Percentiles rank a stretch among this genome's conserved stretches.
Conservation (phyloP, 2,113 vertebrate genomes). For the Ptilonorhynchus violaceus region DNA sequence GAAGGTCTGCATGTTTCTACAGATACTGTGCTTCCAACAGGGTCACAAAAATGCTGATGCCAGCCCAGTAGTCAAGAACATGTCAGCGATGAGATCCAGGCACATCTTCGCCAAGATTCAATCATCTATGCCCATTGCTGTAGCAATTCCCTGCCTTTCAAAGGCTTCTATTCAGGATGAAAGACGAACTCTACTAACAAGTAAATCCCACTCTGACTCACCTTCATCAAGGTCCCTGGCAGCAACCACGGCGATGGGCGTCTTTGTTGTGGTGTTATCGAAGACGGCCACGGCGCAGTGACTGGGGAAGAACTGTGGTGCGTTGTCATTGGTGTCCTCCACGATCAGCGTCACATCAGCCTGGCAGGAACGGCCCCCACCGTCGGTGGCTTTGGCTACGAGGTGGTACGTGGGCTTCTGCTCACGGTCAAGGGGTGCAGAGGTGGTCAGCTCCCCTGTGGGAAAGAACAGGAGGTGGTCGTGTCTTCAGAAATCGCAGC, state of each 20-base stretch:
- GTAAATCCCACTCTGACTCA: constrained; percentile 53
- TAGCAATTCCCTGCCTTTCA: neutral
- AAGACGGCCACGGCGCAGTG: constrained; percentile 90
- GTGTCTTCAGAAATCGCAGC: neutral
- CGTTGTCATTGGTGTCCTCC: constrained; percentile 92
- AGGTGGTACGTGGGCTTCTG: constrained; percentile 77
- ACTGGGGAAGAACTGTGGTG: constrained; percentile 84
- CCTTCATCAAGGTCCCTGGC: constrained; percentile 92
- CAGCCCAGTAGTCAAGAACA: neutral
- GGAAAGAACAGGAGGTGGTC: neutral
- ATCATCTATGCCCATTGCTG: neutral
- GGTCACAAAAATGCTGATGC: neutral
- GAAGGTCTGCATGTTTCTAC: neutral
- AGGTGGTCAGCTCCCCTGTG: constrained; percentile 87
- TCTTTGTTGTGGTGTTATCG: constrained; percentile 92
- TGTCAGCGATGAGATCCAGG: neutral
- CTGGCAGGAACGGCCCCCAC: constrained; percentile 91
- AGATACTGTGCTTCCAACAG: neutral
- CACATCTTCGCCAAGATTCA: neutral
- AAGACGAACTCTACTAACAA: neutral
- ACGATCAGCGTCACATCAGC: constrained; percentile 80
- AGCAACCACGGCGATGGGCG: constrained; percentile 87
- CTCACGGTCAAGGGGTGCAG: constrained; percentile 85
- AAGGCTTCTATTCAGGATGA: neutral
- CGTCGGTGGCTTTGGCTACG: constrained; percentile 89